These are phyloP conservation scores for Odontesthes bonariensis DNA, from an alignment of 2,113 vertebrate genomes.

Conservation along the genomic window DNA sequence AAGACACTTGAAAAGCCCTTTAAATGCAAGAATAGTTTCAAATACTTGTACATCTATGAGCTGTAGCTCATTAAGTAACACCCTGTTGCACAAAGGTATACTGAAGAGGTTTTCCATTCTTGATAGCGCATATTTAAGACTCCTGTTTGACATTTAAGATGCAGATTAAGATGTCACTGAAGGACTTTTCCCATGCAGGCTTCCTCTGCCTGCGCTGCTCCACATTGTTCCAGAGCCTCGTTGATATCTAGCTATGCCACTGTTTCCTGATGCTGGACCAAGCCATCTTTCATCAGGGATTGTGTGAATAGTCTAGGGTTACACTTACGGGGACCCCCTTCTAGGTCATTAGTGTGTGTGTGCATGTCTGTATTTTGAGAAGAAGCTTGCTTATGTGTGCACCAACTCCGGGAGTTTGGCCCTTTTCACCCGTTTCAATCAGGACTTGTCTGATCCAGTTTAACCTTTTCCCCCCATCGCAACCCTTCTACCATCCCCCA, in stretches of 20 bases:
- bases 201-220: conserved; percentile 44
- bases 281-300: conserved; percentile 68
- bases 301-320: conserved; percentile 72
- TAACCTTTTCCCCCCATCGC: conserved; percentile 81
- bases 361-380: conserved; percentile 29
- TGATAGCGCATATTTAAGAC: not conserved
- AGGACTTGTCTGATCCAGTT: conserved; percentile 67
- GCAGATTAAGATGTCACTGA: conserved; percentile 44
- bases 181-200: conserved; percentile 31
- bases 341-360: conserved; percentile 7
- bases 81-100: not conserved
- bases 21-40: not conserved
- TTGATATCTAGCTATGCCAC: conserved; percentile 56
- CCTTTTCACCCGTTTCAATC: conserved; percentile 80
- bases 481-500: conserved; percentile 61
- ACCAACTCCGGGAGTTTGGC: conserved; percentile 49
- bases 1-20: not conserved
- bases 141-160: not conserved
- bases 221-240: conserved; percentile 58
- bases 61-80: not conserved
- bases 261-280: conserved; percentile 64
- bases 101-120: not conserved
- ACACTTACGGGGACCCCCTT: conserved; percentile 44
- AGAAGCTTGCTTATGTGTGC: conserved; percentile 39
- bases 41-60: not conserved